phyloP scores from a whole-genome alignment of 1,140 invertebrate species.

The Bombus breviceps region DNA sequence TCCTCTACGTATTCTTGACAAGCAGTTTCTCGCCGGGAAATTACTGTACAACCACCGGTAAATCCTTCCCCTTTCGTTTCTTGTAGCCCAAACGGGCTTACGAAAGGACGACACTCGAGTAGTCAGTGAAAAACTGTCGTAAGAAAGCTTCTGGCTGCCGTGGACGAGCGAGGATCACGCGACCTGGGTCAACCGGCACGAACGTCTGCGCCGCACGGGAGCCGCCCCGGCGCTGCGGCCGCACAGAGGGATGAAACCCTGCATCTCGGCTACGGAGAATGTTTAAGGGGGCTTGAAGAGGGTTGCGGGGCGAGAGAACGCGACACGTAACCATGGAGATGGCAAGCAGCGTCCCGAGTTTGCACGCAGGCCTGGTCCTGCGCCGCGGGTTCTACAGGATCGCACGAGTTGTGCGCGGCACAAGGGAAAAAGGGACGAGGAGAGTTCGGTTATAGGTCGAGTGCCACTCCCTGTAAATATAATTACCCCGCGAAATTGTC shows the following conservation, averaged over 20 bases:
- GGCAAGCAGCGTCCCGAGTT: constrained; percentile 43
- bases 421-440: constrained; percentile 39
- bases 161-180: constrained; percentile 29
- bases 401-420: constrained; percentile 49
- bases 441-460: constrained; percentile 50
- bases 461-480: constrained; percentile 67
- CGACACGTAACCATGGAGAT: constrained; percentile 63
- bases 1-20: background rate
- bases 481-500: constrained; percentile 58
- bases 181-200: constrained; percentile 76
- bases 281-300: constrained; percentile 1
- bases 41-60: background rate
- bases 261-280: constrained; percentile 62
- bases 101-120: background rate
- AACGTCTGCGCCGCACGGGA: constrained; percentile 77
- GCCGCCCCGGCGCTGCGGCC: constrained; percentile 77
- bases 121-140: background rate
- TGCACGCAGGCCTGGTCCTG: constrained; percentile 74
- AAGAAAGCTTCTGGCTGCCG: background rate
- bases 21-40: background rate
- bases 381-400: constrained; percentile 60
- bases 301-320: constrained; percentile 4
- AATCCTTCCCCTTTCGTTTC: background rate
- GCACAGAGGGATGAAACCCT: constrained; percentile 72
- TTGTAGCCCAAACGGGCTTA: fast-evolving